Percentiles rank a stretch among this genome's conserved stretches.
Evolutionary conservation across 1,140 invertebrate species (phyloP).

Genomic region (Sipha flava): DNA sequence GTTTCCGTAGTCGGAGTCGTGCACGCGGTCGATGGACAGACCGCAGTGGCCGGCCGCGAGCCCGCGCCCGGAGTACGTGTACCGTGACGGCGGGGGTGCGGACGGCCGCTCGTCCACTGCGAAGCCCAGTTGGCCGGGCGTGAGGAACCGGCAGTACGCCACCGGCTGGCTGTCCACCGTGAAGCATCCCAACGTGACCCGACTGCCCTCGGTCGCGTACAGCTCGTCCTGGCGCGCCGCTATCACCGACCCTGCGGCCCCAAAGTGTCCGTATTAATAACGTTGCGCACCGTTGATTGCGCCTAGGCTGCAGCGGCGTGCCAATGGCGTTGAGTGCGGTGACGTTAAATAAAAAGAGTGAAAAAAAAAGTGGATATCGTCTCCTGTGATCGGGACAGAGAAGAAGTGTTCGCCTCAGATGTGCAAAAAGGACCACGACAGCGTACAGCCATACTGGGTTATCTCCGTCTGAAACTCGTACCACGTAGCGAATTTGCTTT

Average conservation of each 20-base stretch:
- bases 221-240: neutral
- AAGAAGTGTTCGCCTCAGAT: too few relatives aligned
- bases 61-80: neutral
- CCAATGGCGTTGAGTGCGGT: too few relatives aligned
- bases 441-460: too few relatives aligned
- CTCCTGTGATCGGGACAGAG: too few relatives aligned
- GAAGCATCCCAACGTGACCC: neutral
- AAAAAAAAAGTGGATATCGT: too few relatives aligned
- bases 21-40: neutral
- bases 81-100: neutral
- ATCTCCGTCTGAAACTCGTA: too few relatives aligned
- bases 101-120: neutral
- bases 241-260: neutral
- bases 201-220: slow-evolving; percentile 8
- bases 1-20: slow-evolving; percentile 13
- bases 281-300: too few relatives aligned
- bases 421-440: too few relatives aligned
- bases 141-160: slow-evolving; percentile 3
- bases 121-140: neutral
- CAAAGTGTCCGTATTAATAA: too few relatives aligned
- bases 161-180: neutral
- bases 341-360: too few relatives aligned
- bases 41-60: slow-evolving; percentile 10
- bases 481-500: too few relatives aligned
- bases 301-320: too few relatives aligned